phyloP scores from a whole-genome alignment of 2,888 invertebrate species.

The Nomada fucata region DNA sequence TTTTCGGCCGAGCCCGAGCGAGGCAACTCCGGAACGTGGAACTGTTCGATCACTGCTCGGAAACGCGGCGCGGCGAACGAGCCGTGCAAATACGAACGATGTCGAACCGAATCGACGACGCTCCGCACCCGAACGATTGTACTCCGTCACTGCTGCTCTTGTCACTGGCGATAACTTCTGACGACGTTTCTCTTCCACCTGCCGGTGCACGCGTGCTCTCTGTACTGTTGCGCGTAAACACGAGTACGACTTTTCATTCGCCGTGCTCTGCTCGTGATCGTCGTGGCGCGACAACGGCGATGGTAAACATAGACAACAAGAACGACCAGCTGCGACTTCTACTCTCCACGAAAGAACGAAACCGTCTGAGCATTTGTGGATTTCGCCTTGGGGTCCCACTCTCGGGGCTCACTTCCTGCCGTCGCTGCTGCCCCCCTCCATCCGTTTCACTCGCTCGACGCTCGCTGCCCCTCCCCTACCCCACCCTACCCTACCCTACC shows the following conservation, averaged over 20 bases:
- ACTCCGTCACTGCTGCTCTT: constrained; percentile 4
- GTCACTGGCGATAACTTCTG: neutral
- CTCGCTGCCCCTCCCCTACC: constrained; percentile 49
- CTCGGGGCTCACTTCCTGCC: constrained; percentile 77
- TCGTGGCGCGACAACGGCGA: constrained; percentile 10
- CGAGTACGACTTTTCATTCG: constrained; percentile 29
- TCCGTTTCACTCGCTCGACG: constrained; percentile 55
- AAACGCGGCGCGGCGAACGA: neutral
- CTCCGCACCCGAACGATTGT: neutral
- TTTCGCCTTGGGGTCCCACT: constrained; percentile 72
- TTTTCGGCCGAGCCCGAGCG: neutral
- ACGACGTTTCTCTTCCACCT: constrained; percentile 2
- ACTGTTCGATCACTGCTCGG: neutral
- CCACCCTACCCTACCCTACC: constrained; percentile 55
- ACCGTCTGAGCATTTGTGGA: constrained; percentile 79
- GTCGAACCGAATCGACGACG: neutral
- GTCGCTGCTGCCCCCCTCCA: constrained; percentile 71
- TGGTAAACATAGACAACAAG: constrained; percentile 27
- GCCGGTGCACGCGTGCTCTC: constrained; percentile 21
- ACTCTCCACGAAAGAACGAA: constrained; percentile 79
- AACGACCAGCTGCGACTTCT: constrained; percentile 83
- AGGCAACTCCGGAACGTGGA: neutral
- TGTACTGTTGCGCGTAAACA: constrained; percentile 15
- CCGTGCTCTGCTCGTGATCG: neutral
- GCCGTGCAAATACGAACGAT: neutral